Percentiles rank a stretch among this genome's conserved stretches.
These are phyloP conservation scores for Pedicia rivosa DNA, from an alignment of 2,888 invertebrate species.

Conservation along the genomic window DNA sequence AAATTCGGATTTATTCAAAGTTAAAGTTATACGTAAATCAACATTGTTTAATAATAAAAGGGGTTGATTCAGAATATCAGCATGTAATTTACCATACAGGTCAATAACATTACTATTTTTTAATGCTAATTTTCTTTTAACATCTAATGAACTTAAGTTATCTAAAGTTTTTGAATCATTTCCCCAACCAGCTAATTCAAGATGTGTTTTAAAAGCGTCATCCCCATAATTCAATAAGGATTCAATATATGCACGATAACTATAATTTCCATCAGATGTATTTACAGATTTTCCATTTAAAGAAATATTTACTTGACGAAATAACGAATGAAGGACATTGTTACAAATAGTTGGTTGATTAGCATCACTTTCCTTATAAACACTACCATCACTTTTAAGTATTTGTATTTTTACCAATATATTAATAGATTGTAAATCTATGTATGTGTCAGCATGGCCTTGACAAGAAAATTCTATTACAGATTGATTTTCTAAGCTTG, in stretches of 20 bases:
- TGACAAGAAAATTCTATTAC: too few relatives aligned
- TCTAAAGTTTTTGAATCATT: not conserved
- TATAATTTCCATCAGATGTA: constrained; percentile 6
- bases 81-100: constrained; percentile 2
- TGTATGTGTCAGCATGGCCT: constrained; percentile 6
- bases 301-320: constrained; percentile 5
- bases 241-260: constrained; percentile 8
- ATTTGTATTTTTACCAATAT: constrained; percentile 3
- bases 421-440: constrained; percentile 5
- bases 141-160: not conserved
- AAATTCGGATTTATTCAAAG: constrained; percentile 4
- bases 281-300: constrained; percentile 9
- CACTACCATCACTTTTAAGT: not conserved
- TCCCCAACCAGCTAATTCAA: constrained; percentile 2
- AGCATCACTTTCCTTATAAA: not conserved
- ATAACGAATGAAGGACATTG: constrained; percentile 7
- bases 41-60: constrained; percentile 6
- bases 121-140: not conserved
- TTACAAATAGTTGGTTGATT: constrained; percentile 4
- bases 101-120: not conserved
- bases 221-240: constrained; percentile 7
- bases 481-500: not conserved
- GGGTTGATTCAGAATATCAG: constrained; percentile 6
- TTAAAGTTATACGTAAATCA: constrained; percentile 4
- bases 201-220: constrained; percentile 4